Percentiles rank a stretch among this genome's conserved stretches.
These are phyloP conservation scores for Serilophus lunatus DNA, from an alignment of 2,113 vertebrate genomes.

Conservation along the genomic window DNA sequence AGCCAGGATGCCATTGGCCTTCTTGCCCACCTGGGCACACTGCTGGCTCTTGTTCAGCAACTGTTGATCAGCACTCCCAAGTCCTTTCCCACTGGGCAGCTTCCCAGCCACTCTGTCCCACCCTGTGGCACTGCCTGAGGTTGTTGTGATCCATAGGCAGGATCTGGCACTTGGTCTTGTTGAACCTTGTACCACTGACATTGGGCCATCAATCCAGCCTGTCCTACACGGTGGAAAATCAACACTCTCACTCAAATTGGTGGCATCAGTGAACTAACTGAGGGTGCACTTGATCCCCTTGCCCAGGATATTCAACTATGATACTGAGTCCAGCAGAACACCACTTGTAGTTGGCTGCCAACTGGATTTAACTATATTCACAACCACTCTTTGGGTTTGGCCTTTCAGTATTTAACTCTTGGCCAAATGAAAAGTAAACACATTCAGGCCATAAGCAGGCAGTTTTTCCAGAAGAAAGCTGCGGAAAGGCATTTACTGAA, in stretches of 20 bases:
- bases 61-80: accelerated
- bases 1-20: neutral
- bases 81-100: accelerated
- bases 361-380: neutral
- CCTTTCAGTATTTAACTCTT: neutral
- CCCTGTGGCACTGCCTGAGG: accelerated
- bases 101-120: neutral
- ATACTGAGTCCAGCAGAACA: neutral
- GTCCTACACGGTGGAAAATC: neutral
- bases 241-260: neutral
- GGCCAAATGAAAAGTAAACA: neutral
- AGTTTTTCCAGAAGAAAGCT: neutral
- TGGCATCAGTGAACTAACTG: accelerated
- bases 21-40: neutral
- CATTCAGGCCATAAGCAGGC: accelerated
- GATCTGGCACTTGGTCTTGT: accelerated
- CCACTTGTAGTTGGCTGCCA: accelerated
- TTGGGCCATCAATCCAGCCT: accelerated
- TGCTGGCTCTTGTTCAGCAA: neutral
- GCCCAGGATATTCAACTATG: neutral
- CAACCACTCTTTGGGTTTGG: accelerated
- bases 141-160: neutral
- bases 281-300: accelerated
- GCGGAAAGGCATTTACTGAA: neutral
- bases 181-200: neutral